These are phyloP conservation scores for Oscheius sp. DNA, from an alignment of 2,888 invertebrate genomes.

Conservation along the genomic window DNA sequence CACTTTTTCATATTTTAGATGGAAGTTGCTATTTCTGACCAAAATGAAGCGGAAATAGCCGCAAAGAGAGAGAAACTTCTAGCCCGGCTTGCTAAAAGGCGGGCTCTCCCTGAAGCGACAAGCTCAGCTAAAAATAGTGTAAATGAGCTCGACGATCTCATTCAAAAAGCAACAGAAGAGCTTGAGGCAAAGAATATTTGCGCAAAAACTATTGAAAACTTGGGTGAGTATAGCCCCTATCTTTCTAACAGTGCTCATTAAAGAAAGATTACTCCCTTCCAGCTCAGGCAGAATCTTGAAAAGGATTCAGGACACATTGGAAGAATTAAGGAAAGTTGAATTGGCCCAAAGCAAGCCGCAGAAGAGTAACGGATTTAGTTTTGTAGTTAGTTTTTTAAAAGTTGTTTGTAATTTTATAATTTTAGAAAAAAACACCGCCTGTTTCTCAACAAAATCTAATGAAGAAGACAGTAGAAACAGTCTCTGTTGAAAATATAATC, in stretches of 20 bases:
- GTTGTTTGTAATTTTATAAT: neutral
- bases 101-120: neutral
- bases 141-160: neutral
- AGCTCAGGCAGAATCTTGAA: conserved; percentile 17
- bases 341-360: neutral
- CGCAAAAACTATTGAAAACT: neutral
- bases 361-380: conserved; percentile 13
- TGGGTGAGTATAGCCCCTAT: neutral
- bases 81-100: conserved; percentile 22
- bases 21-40: neutral
- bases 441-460: neutral
- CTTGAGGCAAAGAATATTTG: neutral
- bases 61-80: conserved; percentile 18
- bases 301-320: conserved; percentile 21
- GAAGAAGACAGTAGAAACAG: neutral
- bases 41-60: conserved; percentile 13
- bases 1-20: too few relatives aligned
- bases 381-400: conserved; percentile 4
- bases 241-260: neutral
- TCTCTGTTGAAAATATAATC: neutral
- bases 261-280: conserved; percentile 28
- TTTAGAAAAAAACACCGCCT: neutral
- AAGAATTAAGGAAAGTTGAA: conserved; percentile 16
- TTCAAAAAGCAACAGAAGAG: conserved; percentile 6
- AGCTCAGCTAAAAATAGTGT: neutral